Evolutionary conservation across 1,140 invertebrate genomes (phyloP), one percentile per base, ranked within the genome.

Genomic region (Phortica variegata): DNA sequence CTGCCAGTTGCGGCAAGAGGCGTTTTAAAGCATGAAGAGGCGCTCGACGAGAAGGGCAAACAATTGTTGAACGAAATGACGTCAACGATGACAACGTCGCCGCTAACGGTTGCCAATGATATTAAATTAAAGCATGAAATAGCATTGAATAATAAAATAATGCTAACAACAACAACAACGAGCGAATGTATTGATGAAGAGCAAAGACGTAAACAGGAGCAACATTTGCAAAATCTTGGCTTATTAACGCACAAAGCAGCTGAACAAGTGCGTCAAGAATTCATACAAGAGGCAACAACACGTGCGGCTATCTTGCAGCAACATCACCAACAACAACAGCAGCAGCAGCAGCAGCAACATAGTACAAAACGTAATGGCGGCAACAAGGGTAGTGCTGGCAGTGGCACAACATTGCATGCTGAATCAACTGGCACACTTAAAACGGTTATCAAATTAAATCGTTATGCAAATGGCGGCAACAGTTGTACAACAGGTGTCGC

Each of bases 371-470:
- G 56, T 31, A 5, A 16, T 33, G 19, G 29, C 43, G 21, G 38
- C 19, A 55, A 55, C 19, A 26, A 49, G 12, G 3, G 44, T 40
- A 43, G 17, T 0, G 69, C 59, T 15, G 77, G 77, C 7, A 77
- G 78, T 34, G 78, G 80, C 43, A 52, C 51, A 40, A 34, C 53
- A 5, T 16, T 42, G 2, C 71, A 75, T 31, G 47, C 58, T 3
- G 76, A 65, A 32, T 88, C 85, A 54, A 87, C 87, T 3, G 88
- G 88, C 2, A 89, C 87, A 0, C 62, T 90, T 32, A 91, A 90
- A 60, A 89, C 87, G 16, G 83, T 90, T 32, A 90, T 91, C 47
- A 87, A 89, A 72, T 60, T 87, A 39, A 86, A 87, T 47, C 76
- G 82, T 7, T 79, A 79, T 61, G 60, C 60, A 49, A 68, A 58